phyloP scores from a whole-genome alignment of 23 tunicate species.

The Clavelina lepadiformis region DNA sequence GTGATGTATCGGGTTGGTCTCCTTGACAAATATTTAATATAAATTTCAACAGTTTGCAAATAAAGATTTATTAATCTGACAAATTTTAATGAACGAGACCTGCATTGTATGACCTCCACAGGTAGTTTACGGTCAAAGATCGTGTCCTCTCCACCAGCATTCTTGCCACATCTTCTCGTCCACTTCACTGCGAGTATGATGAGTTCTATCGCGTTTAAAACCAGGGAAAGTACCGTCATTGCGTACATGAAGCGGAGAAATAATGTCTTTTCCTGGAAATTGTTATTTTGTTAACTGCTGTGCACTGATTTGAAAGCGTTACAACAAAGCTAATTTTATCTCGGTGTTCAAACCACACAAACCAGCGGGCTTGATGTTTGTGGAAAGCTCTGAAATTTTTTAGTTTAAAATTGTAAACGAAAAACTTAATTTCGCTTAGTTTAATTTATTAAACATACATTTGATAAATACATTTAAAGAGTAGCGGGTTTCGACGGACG shows the following conservation, averaged over 20 bases:
- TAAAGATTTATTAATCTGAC: neutral
- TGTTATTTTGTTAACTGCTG: no score
- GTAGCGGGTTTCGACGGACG: no score
- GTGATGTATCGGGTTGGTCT: no score
- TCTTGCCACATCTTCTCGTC: neutral
- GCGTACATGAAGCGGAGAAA: slow-evolving; percentile 62
- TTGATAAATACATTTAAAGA: no score
- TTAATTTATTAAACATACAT: no score
- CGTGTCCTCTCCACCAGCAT: neutral
- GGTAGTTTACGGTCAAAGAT: neutral
- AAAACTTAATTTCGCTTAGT: no score
- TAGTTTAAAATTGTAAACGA: no score
- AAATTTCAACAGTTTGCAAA: neutral
- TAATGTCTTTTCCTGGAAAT: slow-evolving; percentile 49
- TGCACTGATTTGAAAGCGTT: no score
- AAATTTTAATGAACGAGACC: neutral
- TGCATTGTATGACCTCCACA: neutral
- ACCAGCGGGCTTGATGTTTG: no score
- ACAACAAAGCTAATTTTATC: no score
- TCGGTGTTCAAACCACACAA: no score
- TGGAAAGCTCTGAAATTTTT: no score
- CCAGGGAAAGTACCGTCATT: slow-evolving; percentile 28
- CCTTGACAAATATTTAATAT: neutral
- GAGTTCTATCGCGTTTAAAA: slow-evolving; percentile 36
- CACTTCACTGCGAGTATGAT: slow-evolving; percentile 3